A percentile compares a stretch with the other conserved stretches of the same genome.
phyloP scores from a whole-genome alignment of 2,113 vertebrate genomes.

The Stegostoma tigrinum region DNA sequence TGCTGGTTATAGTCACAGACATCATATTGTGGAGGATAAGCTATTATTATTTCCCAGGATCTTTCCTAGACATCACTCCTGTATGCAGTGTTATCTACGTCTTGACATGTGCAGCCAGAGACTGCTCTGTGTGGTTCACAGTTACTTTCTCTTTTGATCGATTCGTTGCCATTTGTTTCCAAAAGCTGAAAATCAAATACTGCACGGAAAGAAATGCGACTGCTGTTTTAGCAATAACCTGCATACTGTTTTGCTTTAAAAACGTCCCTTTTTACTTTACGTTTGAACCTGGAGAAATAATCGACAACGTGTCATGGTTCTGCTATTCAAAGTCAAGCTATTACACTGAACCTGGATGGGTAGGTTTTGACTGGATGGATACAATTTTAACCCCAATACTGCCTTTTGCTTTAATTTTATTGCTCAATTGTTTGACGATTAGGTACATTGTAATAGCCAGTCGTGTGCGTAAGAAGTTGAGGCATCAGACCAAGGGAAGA shows the following conservation, averaged over 20 bases:
- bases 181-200: not conserved
- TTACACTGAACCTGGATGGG: not conserved
- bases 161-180: not conserved
- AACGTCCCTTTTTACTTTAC: not conserved
- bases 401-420: not conserved
- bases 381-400: not conserved
- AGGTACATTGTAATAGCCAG: not conserved
- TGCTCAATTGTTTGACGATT: not conserved
- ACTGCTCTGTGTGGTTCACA: not conserved
- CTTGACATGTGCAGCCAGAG: not conserved
- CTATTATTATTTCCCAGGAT: not conserved
- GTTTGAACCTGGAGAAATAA: not conserved
- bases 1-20: not conserved
- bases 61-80: not conserved
- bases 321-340: not conserved
- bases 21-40: not conserved
- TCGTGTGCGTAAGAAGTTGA: not conserved
- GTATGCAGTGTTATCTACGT: not conserved
- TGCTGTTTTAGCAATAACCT: not conserved
- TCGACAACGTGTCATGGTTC: not conserved
- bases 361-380: not conserved
- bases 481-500: not conserved
- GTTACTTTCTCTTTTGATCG: not conserved
- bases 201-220: not conserved
- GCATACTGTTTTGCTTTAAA: not conserved